Conservation (phyloP, 1,140 invertebrate species). For the Pentalonia nigronervosa region DNA sequence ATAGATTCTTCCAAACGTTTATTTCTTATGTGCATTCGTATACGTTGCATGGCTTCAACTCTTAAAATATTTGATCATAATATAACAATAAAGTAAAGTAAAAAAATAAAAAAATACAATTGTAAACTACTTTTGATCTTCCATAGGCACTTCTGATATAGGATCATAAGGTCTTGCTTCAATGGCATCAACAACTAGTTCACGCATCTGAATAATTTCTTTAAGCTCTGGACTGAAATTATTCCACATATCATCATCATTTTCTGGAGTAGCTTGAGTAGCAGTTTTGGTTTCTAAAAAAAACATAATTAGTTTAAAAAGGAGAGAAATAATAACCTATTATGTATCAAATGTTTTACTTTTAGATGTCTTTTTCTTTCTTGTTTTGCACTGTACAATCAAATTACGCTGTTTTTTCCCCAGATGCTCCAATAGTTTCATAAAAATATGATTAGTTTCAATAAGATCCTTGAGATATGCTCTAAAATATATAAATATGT, state of each 20-base stretch:
- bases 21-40: slow-evolving; percentile 78
- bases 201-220: slow-evolving; percentile 71
- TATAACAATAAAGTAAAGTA: slow-evolving; percentile 5
- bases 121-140: slow-evolving; percentile 83
- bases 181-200: slow-evolving; percentile 67
- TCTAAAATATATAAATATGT: slow-evolving; percentile 66
- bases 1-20: slow-evolving; percentile 79
- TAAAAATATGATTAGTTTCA: slow-evolving; percentile 88
- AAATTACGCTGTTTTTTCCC: slow-evolving; percentile 72
- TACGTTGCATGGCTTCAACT: slow-evolving; percentile 83
- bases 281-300: slow-evolving; percentile 13
- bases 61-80: slow-evolving; percentile 66
- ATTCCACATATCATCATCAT: slow-evolving; percentile 68
- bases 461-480: slow-evolving; percentile 86
- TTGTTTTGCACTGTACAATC: slow-evolving; percentile 78
- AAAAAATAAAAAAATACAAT: slow-evolving; percentile 22
- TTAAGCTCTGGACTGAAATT: slow-evolving; percentile 75
- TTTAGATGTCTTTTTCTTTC: slow-evolving; percentile 67
- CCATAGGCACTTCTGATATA: slow-evolving; percentile 79
- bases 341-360: slow-evolving; percentile 22
- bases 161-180: slow-evolving; percentile 85
- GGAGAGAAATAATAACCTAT: not conserved
- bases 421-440: slow-evolving; percentile 89
- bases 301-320: not conserved
- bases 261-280: slow-evolving; percentile 23